Conservation (phyloP, 2,888 invertebrate species). For the Tinea semifulvella region DNA sequence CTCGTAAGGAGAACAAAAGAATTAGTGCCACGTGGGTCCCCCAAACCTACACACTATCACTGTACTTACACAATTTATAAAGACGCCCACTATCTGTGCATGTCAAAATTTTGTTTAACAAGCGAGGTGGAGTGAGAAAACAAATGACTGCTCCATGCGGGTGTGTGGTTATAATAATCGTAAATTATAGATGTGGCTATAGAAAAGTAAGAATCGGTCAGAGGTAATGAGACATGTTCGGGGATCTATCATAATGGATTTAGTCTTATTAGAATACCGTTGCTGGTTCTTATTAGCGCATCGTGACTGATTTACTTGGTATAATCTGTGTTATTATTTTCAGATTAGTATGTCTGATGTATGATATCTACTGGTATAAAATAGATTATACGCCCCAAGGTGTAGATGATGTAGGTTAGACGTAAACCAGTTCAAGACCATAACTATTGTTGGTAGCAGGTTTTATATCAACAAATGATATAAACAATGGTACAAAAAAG, state of each 20-base stretch:
- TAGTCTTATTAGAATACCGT: constrained; percentile 30
- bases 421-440: not conserved
- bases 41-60: constrained; percentile 30
- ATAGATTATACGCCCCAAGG: not conserved
- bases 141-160: constrained; percentile 40
- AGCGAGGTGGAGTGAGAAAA: constrained; percentile 38
- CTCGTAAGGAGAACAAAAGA: constrained; percentile 46
- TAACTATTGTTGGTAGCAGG: not conserved
- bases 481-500: too few relatives aligned
- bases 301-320: constrained; percentile 8
- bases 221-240: constrained; percentile 34
- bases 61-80: constrained; percentile 21
- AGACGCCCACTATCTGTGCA: constrained; percentile 37
- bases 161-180: constrained; percentile 39
- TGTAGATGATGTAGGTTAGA: not conserved
- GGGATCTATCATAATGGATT: constrained; percentile 31
- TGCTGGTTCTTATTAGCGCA: constrained; percentile 6
- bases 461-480: too few relatives aligned
- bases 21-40: constrained; percentile 36
- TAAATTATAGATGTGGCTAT: constrained; percentile 32
- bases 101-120: constrained; percentile 48
- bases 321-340: not conserved
- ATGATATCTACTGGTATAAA: constrained; percentile 1
- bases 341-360: not conserved
- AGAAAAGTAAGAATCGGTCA: constrained; percentile 23